phyloP scores from a whole-genome alignment of 2,797 vertebrate genomes.

The Halcyon smyrnensis region DNA sequence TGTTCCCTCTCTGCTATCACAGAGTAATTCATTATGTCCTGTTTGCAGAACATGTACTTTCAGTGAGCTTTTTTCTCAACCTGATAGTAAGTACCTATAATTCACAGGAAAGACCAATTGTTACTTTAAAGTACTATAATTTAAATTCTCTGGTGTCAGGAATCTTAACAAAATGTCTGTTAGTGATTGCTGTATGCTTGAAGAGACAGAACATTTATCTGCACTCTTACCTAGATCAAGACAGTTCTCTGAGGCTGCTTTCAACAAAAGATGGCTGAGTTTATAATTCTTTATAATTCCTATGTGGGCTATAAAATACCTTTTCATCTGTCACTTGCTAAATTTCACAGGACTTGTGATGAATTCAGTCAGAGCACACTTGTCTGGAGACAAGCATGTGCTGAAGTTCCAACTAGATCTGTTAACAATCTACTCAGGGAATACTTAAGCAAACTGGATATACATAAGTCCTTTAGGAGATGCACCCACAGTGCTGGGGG shows the following conservation, averaged over 20 bases:
- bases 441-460: background rate
- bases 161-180: background rate
- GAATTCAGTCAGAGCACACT: background rate
- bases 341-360: background rate
- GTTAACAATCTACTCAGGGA: background rate
- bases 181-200: background rate
- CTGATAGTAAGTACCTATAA: background rate
- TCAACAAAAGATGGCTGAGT: background rate
- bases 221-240: background rate
- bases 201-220: background rate
- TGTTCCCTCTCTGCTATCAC: background rate
- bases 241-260: background rate
- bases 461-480: background rate
- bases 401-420: background rate
- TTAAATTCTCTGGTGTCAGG: background rate
- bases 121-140: background rate
- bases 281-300: background rate
- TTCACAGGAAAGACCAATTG: background rate
- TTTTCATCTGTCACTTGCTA: background rate
- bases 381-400: background rate
- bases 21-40: background rate
- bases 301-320: background rate
- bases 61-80: background rate
- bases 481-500: background rate
- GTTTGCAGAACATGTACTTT: background rate